Evolutionary conservation across 1,140 invertebrate genomes (phyloP).

Genomic region (Drosophila obscura): DNA sequence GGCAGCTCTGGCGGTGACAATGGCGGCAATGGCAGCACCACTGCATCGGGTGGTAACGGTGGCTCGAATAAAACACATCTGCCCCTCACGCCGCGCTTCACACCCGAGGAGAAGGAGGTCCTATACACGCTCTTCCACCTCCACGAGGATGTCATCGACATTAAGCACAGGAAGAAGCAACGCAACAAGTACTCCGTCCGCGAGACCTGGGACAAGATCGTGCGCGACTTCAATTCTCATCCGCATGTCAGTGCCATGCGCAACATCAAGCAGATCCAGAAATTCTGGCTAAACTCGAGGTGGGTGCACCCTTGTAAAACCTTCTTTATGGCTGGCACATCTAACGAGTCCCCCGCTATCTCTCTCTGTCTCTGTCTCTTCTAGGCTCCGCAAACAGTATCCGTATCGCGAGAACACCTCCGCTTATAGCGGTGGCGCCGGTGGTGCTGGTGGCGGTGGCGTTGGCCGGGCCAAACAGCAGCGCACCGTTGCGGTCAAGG

Average conservation of each 20-base stretch:
- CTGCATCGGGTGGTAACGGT: not conserved
- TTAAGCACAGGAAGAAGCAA: slow-evolving; percentile 78
- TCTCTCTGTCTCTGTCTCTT: not conserved
- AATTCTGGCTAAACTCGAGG: slow-evolving; percentile 83
- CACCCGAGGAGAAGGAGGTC: slow-evolving; percentile 80
- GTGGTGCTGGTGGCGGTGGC: slow-evolving; percentile 27
- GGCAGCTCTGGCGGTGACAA: slow-evolving; percentile 44
- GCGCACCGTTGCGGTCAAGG: slow-evolving; percentile 66
- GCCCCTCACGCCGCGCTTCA: slow-evolving; percentile 78
- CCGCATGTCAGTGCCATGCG: slow-evolving; percentile 72
- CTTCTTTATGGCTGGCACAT: not conserved
- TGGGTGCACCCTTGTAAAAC: slow-evolving; percentile 27
- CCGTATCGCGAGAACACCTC: slow-evolving; percentile 64
- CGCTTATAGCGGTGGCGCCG: slow-evolving; percentile 30
- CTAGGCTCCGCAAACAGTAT: slow-evolving; percentile 81
- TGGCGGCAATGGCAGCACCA: slow-evolving; percentile 4
- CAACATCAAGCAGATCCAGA: slow-evolving; percentile 82
- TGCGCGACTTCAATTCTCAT: slow-evolving; percentile 77
- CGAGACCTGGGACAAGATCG: slow-evolving; percentile 81
- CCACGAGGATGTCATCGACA: slow-evolving; percentile 82
- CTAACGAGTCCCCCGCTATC: not conserved
- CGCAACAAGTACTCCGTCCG: slow-evolving; percentile 80
- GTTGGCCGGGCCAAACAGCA: slow-evolving; percentile 42
- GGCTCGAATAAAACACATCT: slow-evolving; percentile 50
- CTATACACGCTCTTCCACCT: slow-evolving; percentile 73